These are phyloP conservation scores for Chrysolina americana DNA, from an alignment of 2,888 invertebrate species.

Conservation along the genomic window DNA sequence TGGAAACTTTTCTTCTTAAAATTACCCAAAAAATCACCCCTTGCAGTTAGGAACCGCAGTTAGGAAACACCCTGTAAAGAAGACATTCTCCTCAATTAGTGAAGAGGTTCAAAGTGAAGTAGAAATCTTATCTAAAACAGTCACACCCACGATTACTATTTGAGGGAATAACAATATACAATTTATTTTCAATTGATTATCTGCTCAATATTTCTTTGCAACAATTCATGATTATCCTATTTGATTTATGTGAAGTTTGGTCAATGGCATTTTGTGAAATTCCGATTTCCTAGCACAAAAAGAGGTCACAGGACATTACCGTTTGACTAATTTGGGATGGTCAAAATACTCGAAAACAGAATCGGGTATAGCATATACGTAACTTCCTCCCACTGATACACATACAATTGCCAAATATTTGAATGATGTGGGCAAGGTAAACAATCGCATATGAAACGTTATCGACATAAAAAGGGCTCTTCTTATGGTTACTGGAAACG, in stretches of 20 bases:
- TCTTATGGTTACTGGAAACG: not conserved
- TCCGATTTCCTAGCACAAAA: not conserved
- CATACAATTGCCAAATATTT: conserved; percentile 27
- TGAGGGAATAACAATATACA: too few species aligned
- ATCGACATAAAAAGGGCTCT: not conserved
- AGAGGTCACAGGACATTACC: conserved; percentile 19
- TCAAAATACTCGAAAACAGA: conserved; percentile 5
- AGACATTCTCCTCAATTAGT: too few species aligned
- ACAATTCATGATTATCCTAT: not conserved
- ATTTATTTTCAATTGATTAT: not conserved
- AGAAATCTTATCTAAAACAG: too few species aligned
- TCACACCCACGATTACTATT: too few species aligned
- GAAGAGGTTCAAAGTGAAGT: too few species aligned
- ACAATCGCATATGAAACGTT: not conserved
- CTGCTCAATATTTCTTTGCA: too few species aligned
- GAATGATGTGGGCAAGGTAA: conserved; percentile 8
- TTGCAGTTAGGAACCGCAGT: too few species aligned
- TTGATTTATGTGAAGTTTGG: not conserved
- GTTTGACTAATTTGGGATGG: conserved; percentile 24
- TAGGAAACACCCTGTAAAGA: too few species aligned
- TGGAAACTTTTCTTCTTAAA: too few species aligned
- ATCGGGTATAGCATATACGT: not conserved
- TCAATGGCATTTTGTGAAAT: conserved; percentile 3
- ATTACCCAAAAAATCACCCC: too few species aligned
- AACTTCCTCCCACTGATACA: conserved; percentile 21